phyloP scores from a whole-genome alignment of 2,888 invertebrate species.

The Ornithoptera alexandrae region DNA sequence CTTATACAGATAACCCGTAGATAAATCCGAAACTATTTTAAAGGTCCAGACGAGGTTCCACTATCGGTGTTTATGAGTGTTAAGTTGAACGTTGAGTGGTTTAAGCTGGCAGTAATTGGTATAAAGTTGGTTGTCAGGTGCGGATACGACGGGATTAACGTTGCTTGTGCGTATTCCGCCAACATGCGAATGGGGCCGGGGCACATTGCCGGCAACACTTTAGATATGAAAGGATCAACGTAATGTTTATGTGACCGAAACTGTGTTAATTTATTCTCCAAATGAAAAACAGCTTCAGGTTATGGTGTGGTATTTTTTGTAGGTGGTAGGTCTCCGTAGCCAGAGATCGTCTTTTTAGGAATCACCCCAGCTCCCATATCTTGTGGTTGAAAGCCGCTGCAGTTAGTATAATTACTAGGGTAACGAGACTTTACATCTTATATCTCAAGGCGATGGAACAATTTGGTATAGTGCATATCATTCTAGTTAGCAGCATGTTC shows the following conservation, averaged over 20 bases:
- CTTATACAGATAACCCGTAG: conserved; percentile 2
- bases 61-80: conserved; percentile 7
- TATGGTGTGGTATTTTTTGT: neutral
- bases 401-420: too few relatives aligned
- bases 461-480: too few relatives aligned
- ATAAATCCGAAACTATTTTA: conserved; percentile 2
- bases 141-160: conserved; percentile 13
- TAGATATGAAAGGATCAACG: conserved; percentile 24
- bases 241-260: conserved; percentile 14
- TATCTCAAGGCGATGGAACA: too few relatives aligned
- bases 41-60: conserved; percentile 5
- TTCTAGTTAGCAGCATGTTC: too few relatives aligned
- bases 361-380: too few relatives aligned
- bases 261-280: conserved; percentile 1
- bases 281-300: conserved; percentile 1
- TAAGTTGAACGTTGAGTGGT: conserved; percentile 9
- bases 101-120: conserved; percentile 16
- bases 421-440: too few relatives aligned
- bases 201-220: conserved; percentile 13
- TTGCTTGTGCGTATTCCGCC: conserved; percentile 7
- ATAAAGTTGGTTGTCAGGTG: conserved; percentile 18
- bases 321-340: too few relatives aligned
- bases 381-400: too few relatives aligned
- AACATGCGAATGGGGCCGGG: neutral
- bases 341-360: too few relatives aligned